phyloP scores from a whole-genome alignment of 2,113 vertebrate genomes.

The Megaceryle torquata region DNA sequence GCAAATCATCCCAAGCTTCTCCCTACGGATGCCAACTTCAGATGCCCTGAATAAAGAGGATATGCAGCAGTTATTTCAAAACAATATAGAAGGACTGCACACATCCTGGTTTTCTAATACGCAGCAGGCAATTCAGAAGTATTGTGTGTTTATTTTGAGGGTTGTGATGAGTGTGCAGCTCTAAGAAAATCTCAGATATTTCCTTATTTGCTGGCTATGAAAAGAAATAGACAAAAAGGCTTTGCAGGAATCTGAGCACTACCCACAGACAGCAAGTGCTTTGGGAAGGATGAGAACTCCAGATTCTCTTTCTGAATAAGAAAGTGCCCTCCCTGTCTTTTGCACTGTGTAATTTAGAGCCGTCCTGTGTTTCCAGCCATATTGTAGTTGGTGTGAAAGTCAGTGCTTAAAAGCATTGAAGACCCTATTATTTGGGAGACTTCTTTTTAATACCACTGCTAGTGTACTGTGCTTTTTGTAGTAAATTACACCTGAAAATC shows the following conservation, averaged over 20 bases:
- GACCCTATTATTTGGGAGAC: background rate
- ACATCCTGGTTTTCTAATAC: background rate
- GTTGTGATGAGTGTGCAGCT: background rate
- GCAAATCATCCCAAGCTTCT: background rate
- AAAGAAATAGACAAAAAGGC: background rate
- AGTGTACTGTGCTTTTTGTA: background rate
- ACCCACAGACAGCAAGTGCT: background rate
- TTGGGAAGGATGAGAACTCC: background rate
- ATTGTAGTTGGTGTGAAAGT: background rate
- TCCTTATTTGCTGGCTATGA: background rate
- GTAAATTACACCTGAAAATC: background rate
- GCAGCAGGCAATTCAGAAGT: background rate
- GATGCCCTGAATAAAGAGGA: background rate
- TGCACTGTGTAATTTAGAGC: background rate
- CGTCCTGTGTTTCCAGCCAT: background rate
- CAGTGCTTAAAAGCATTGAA: background rate
- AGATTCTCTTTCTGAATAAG: background rate
- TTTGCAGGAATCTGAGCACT: background rate
- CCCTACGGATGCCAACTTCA: background rate
- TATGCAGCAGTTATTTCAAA: background rate
- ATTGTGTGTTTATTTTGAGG: background rate
- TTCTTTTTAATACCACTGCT: background rate
- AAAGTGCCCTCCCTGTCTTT: background rate
- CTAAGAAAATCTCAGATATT: background rate
- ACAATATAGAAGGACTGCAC: background rate